Evolutionary conservation across 2,113 vertebrate genomes (phyloP).

Genomic region (Ia io): DNA sequence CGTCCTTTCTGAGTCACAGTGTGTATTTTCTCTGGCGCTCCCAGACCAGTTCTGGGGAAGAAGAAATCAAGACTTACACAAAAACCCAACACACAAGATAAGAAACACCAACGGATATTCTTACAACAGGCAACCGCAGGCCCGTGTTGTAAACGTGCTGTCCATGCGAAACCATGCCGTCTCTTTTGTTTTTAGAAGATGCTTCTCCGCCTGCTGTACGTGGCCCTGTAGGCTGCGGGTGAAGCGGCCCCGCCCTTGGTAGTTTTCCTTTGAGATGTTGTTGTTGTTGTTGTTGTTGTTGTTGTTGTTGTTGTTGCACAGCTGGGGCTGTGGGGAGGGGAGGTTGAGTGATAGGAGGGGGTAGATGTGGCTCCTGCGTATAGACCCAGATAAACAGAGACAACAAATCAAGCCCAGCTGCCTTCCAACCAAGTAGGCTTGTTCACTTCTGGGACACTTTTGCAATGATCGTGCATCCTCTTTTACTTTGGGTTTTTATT

Average conservation of each 20-base stretch:
- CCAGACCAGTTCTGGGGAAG: constrained; percentile 40
- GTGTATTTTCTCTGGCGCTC: not conserved
- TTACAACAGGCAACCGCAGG: not conserved
- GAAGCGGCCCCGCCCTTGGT: not conserved
- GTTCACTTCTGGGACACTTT: not conserved
- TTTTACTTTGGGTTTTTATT: not conserved
- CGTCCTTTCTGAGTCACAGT: constrained; percentile 44
- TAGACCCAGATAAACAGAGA: not conserved
- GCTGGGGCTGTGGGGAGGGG: not conserved
- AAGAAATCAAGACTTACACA: not conserved
- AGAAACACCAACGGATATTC: not conserved
- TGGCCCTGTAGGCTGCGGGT: not conserved
- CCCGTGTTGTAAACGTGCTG: not conserved
- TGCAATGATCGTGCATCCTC: not conserved
- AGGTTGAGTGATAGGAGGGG: not conserved
- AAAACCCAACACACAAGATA: not conserved
- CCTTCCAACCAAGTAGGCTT: not conserved
- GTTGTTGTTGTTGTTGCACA: not conserved
- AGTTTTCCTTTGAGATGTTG: not conserved
- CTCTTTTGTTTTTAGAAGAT: not conserved
- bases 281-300: too few relatives aligned
- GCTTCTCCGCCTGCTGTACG: not conserved
- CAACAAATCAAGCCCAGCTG: not conserved
- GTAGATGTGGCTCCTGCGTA: not conserved
- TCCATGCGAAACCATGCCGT: not conserved